Evolutionary conservation across 2,113 vertebrate genomes (phyloP).

Genomic region (Megalops atlanticus): DNA sequence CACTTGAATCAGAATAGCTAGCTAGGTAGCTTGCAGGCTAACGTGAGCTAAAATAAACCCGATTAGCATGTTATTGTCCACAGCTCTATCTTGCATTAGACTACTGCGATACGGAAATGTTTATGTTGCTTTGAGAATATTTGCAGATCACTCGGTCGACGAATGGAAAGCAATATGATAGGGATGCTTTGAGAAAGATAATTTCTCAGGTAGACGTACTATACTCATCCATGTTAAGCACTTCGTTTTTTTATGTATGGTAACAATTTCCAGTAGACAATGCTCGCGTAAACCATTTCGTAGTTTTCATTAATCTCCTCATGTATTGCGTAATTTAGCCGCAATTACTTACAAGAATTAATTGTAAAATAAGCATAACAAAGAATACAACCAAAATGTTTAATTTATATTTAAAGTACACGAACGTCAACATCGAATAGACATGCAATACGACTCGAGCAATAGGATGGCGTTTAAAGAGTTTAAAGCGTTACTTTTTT

Average conservation of each 20-base stretch:
- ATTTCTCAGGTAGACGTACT: background rate
- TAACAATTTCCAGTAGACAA: background rate
- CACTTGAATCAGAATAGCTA: background rate
- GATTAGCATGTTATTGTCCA: slow-evolving; percentile 32
- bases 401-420: background rate
- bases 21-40: slow-evolving; percentile 17
- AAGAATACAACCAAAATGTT: background rate
- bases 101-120: background rate
- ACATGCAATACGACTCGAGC: background rate
- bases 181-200: background rate
- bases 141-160: background rate
- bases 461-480: background rate
- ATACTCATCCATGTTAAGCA: background rate
- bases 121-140: background rate
- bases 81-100: background rate
- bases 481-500: background rate
- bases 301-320: background rate
- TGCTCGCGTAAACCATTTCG: background rate
- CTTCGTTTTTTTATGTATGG: background rate
- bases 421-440: background rate
- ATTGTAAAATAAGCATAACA: background rate
- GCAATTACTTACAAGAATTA: background rate
- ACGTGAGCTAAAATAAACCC: slow-evolving; percentile 11
- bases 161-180: background rate
- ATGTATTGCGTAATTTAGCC: background rate